Percentiles rank a stretch among this genome's conserved stretches.
These are phyloP conservation scores for Adelphocoris suturalis DNA, from an alignment of 2,888 invertebrate genomes.

Conservation along the genomic window DNA sequence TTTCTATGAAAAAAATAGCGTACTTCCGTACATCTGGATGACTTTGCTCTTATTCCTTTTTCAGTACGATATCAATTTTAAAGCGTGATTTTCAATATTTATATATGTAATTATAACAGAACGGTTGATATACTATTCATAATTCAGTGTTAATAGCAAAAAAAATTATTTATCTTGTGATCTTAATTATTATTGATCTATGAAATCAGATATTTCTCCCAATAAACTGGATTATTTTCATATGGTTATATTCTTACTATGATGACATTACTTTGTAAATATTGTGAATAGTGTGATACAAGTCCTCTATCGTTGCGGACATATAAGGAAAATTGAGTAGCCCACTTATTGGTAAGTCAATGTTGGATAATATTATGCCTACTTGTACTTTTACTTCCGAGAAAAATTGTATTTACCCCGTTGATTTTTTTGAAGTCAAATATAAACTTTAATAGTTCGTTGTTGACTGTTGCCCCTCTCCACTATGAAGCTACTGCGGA, in stretches of 20 bases:
- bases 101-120: conserved; percentile 1
- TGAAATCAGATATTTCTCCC: conserved; percentile 5
- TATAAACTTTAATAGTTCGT: conserved; percentile 67
- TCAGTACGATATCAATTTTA: conserved; percentile 14
- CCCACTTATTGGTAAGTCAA: conserved; percentile 53
- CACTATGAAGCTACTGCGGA: no score
- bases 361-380: conserved; percentile 63
- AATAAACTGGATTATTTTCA: conserved; percentile 48
- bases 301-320: conserved; percentile 44
- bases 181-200: conserved; percentile 17
- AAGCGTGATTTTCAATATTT: conserved; percentile 14
- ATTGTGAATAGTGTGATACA: conserved; percentile 69
- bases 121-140: neutral
- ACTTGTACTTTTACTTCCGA: conserved; percentile 68
- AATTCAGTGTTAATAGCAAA: conserved; percentile 23
- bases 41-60: neutral
- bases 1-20: no score
- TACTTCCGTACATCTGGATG: neutral
- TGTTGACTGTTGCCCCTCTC: neutral
- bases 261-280: conserved; percentile 63
- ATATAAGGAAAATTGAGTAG: conserved; percentile 53
- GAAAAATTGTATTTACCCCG: conserved; percentile 68
- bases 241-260: conserved; percentile 40
- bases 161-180: conserved; percentile 30
- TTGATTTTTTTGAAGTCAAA: conserved; percentile 71